Evolutionary conservation across 2,888 invertebrate species (phyloP).

Genomic region (Megastigmus dorsalis): DNA sequence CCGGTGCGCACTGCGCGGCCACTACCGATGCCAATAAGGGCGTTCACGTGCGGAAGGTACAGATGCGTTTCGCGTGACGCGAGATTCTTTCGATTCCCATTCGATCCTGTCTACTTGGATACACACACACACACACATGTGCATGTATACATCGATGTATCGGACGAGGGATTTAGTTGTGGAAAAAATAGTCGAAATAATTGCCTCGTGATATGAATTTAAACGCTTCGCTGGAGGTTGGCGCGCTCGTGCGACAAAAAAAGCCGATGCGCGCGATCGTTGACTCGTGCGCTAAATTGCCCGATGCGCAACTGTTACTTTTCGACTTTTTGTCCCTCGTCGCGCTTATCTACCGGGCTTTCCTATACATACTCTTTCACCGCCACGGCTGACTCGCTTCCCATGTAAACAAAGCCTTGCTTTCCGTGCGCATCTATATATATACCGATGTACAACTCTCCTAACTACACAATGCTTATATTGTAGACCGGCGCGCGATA

Average conservation of each 20-base stretch:
- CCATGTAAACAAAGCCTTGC: neutral
- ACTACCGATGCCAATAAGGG: too few species aligned
- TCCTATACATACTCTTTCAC: neutral
- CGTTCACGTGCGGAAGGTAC: conserved; percentile 13
- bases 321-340: neutral
- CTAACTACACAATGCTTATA: too few species aligned
- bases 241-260: conserved; percentile 22
- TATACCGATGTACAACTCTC: neutral
- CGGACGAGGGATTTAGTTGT: neutral
- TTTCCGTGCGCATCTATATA: too few species aligned
- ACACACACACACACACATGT: too few species aligned
- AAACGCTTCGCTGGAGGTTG: conserved; percentile 20
- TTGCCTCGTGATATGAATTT: conserved; percentile 44
- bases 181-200: conserved; percentile 36
- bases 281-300: too few species aligned
- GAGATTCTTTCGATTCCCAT: conserved; percentile 27
- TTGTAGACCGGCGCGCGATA: too few species aligned
- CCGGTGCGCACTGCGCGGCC: too few species aligned
- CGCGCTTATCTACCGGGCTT: neutral
- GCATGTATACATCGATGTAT: too few species aligned
- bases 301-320: neutral
- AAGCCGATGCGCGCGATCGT: neutral
- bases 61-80: neutral
- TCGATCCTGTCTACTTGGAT: too few species aligned
- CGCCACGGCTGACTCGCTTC: neutral